A percentile compares a stretch with the other conserved stretches of the same genome.
These are phyloP conservation scores for Cyclargus thomasi DNA, from an alignment of 1,140 invertebrate species.

Conservation along the genomic window DNA sequence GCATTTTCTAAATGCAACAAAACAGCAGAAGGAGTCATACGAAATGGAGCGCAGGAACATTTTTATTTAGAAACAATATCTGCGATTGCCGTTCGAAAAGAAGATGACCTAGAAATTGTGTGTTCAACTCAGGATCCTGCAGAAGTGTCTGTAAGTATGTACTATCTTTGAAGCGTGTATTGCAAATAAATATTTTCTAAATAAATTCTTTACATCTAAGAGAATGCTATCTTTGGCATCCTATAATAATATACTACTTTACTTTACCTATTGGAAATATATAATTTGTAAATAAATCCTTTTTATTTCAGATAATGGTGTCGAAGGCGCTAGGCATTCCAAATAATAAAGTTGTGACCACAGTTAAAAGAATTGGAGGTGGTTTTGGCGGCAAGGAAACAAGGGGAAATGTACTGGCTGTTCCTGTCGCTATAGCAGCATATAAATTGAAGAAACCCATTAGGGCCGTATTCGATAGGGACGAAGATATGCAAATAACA, in stretches of 20 bases:
- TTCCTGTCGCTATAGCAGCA: conserved; percentile 77
- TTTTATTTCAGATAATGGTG: conserved; percentile 61
- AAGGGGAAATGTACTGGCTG: conserved; percentile 66
- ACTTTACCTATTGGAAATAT: neutral
- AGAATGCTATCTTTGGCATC: no score
- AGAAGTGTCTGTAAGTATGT: conserved; percentile 77
- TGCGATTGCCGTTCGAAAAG: conserved; percentile 82
- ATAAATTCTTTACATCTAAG: no score
- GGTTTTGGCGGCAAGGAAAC: conserved; percentile 93
- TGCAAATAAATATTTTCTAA: no score
- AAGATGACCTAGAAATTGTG: conserved; percentile 91
- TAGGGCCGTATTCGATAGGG: conserved; percentile 84
- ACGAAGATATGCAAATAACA: conserved; percentile 88
- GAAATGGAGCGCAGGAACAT: conserved; percentile 95
- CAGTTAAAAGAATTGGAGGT: conserved; percentile 86
- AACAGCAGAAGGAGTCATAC: conserved; percentile 83
- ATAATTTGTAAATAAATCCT: conserved; percentile 34
- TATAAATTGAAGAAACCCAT: conserved; percentile 80
- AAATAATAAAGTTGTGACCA: conserved; percentile 80
- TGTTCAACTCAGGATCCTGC: conserved; percentile 89
- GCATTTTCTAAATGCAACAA: conserved; percentile 80
- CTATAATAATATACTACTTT: no score
- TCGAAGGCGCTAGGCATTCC: conserved; percentile 79
- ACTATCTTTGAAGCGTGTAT: conserved; percentile 17
- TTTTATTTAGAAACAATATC: conserved; percentile 93